phyloP scores from a whole-genome alignment of 2,888 invertebrate genomes.

The Leptogaster cylindrica region DNA sequence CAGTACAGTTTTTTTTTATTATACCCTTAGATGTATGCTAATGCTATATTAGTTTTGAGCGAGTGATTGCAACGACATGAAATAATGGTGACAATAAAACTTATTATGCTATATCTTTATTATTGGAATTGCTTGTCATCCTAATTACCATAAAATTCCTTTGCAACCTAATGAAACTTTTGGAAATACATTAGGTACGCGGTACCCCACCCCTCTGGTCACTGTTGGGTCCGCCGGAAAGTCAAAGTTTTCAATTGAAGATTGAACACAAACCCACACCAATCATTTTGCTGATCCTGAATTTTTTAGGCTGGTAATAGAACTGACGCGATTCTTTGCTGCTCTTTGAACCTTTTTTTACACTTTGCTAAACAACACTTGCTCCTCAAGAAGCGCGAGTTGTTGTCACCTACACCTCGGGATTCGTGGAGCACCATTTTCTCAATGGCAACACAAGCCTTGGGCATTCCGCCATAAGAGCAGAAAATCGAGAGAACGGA shows the following conservation, averaged over 20 bases:
- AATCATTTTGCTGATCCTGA: no score
- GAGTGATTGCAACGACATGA: no score
- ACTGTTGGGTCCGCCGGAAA: conserved; percentile 14
- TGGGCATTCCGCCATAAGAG: no score
- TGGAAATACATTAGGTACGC: no score
- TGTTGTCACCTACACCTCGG: conserved; percentile 18
- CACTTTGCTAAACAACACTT: background rate
- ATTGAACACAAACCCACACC: background rate
- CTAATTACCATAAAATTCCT: conserved; percentile 40
- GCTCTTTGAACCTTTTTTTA: conserved; percentile 3
- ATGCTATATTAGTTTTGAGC: no score
- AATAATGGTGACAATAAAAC: no score
- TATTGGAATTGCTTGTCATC: background rate
- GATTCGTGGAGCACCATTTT: conserved; percentile 12
- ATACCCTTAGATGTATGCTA: no score
- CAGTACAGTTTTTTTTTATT: no score
- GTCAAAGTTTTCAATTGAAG: conserved; percentile 38
- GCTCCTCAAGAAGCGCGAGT: background rate
- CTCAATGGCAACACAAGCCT: conserved; percentile 20
- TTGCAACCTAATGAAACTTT: no score
- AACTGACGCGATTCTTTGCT: background rate
- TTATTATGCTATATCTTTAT: no score
- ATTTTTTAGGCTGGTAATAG: background rate
- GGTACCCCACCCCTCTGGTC: conserved; percentile 5
- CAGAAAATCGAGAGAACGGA: no score